Evolutionary conservation across 2,888 invertebrate species (phyloP).

Genomic region (Limnephilus rhombicus): DNA sequence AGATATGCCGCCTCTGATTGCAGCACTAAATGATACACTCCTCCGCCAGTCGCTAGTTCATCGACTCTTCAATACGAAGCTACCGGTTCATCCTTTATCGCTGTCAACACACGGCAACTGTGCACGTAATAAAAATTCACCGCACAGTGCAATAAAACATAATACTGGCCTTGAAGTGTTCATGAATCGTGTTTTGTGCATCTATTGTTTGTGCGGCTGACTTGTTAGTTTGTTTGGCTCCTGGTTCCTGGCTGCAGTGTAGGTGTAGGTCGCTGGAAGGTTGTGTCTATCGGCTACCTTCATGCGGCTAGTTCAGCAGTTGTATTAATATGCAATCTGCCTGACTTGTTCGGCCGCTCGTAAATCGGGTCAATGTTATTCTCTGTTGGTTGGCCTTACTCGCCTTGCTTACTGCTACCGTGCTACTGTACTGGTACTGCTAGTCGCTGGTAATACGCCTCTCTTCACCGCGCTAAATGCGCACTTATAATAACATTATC

Average conservation of each 20-base stretch:
- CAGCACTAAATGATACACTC: not conserved
- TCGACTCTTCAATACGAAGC: not conserved
- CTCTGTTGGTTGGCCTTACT: conserved; percentile 12
- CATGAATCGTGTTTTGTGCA: not conserved
- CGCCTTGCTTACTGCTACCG: not conserved
- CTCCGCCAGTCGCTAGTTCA: not conserved
- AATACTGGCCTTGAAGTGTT: not conserved
- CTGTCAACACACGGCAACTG: not conserved
- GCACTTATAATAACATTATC: not conserved
- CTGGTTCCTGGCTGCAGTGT: not conserved
- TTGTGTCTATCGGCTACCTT: not conserved
- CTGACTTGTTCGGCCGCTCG: not conserved
- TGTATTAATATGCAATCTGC: conserved; percentile 5
- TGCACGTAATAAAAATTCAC: not conserved
- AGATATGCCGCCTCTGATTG: not conserved
- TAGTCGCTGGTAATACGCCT: not conserved
- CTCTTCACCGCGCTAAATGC: not conserved
- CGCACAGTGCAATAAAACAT: not conserved
- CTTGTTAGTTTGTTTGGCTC: not conserved
- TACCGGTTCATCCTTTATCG: conserved; percentile 1
- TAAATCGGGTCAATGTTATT: conserved; percentile 20
- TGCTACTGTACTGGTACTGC: not conserved
- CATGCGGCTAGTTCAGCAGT: not conserved
- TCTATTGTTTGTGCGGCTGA: not conserved
- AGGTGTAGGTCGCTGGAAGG: no score